Evolutionary conservation across 2,888 invertebrate species (phyloP).

Genomic region (Cyrtodaria siliqua): DNA sequence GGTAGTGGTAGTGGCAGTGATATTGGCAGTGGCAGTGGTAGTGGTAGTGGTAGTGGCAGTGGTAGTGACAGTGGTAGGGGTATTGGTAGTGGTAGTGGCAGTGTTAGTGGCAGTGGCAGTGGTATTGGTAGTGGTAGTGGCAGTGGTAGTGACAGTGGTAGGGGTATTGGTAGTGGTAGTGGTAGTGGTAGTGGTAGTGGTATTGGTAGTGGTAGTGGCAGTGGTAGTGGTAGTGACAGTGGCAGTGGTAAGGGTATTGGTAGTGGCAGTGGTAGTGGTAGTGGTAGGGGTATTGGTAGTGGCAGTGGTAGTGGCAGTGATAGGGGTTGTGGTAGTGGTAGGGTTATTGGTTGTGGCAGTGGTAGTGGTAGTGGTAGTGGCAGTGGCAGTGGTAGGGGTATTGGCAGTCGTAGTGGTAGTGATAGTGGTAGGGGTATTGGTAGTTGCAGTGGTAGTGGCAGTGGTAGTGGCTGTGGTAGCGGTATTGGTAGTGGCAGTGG

Average conservation of each 20-base stretch:
- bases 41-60: constrained; percentile 5
- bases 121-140: neutral
- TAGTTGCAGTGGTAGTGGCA: neutral
- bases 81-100: neutral
- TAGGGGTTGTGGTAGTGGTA: neutral
- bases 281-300: constrained; percentile 6
- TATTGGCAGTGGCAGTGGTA: constrained; percentile 4
- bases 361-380: constrained; percentile 2
- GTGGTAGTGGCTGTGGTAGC: too few species aligned
- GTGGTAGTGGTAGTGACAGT: constrained; percentile 6
- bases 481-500: too few species aligned
- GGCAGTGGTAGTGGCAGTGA: constrained; percentile 1
- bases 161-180: neutral
- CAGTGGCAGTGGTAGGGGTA: constrained; percentile 2
- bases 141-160: neutral
- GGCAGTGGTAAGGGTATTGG: neutral
- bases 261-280: constrained; percentile 10
- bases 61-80: neutral
- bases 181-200: neutral
- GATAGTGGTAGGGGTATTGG: constrained; percentile 4
- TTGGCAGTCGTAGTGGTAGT: constrained; percentile 1
- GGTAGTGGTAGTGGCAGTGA: neutral
- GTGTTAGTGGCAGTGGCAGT: neutral
- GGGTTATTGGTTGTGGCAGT: neutral
- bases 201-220: neutral